phyloP scores from a whole-genome alignment of 1,140 invertebrate genomes.

The Procambarus clarkii region DNA sequence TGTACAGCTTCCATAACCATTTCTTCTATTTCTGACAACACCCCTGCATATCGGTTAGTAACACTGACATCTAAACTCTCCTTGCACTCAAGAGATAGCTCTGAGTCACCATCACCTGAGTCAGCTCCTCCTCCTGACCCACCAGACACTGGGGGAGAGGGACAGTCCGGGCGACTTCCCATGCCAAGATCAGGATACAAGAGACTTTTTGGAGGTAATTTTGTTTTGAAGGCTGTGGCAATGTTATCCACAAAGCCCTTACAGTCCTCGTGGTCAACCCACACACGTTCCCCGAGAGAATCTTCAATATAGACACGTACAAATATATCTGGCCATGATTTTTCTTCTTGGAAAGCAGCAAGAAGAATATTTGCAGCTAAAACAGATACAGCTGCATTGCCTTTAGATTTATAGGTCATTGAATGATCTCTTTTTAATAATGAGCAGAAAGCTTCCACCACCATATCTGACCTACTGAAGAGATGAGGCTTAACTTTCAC shows the following conservation, averaged over 20 bases:
- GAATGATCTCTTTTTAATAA: conserved; percentile 79
- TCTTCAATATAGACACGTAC: conserved; percentile 91
- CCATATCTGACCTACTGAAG: conserved; percentile 78
- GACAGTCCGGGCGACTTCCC: conserved; percentile 69
- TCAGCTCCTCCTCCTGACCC: conserved; percentile 64
- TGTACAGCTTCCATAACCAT: conserved; percentile 90
- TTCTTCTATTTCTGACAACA: conserved; percentile 85
- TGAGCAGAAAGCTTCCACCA: conserved; percentile 78
- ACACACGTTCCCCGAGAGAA: conserved; percentile 91
- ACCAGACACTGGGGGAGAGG: conserved; percentile 71
- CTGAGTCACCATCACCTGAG: conserved; percentile 71
- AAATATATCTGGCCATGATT: conserved; percentile 79
- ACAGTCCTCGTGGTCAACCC: conserved; percentile 95
- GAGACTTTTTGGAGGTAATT: conserved; percentile 79
- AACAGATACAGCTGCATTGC: conserved; percentile 88
- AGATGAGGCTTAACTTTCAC: conserved; percentile 87
- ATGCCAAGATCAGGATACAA: conserved; percentile 70
- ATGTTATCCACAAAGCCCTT: conserved; percentile 95
- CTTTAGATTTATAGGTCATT: conserved; percentile 84
- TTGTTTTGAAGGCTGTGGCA: conserved; percentile 90
- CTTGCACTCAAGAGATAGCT: conserved; percentile 71
- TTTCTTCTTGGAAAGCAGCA: conserved; percentile 84
- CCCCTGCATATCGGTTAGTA: conserved; percentile 80
- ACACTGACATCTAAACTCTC: conserved; percentile 70
- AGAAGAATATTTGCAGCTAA: conserved; percentile 91